phyloP scores from a whole-genome alignment of 2,888 invertebrate species.

The Spisula solida region DNA sequence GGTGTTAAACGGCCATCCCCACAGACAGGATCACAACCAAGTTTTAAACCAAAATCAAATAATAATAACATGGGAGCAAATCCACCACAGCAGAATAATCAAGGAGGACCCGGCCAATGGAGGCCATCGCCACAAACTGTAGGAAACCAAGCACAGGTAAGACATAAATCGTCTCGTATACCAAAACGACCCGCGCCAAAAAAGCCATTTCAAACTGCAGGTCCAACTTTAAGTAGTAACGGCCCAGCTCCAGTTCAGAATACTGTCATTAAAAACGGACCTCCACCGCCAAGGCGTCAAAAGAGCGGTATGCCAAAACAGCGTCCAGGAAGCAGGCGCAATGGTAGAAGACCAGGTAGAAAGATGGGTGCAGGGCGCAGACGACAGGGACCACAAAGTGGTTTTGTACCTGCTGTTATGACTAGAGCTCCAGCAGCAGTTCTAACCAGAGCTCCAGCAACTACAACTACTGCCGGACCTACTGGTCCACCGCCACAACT shows the following conservation, averaged over 20 bases:
- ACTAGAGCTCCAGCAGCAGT: background rate
- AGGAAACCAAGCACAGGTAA: constrained; percentile 21
- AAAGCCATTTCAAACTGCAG: background rate
- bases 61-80: constrained; percentile 7
- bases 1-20: background rate
- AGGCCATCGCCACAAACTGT: background rate
- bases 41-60: background rate
- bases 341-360: background rate
- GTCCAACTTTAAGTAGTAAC: background rate
- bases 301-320: background rate
- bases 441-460: background rate
- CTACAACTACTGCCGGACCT: background rate
- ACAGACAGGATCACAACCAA: background rate
- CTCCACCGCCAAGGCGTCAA: background rate
- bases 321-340: background rate
- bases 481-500: constrained; percentile 42
- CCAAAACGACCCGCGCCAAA: background rate
- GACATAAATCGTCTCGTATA: background rate
- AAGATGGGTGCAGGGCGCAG: background rate
- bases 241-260: background rate
- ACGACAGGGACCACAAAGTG: background rate
- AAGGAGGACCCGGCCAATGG: background rate
- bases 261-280: background rate
- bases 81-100: background rate
- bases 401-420: background rate